Evolutionary conservation across 1,140 invertebrate genomes (phyloP), one percentile per base, ranked within the genome.

Genomic region (Sitophilus oryzae): DNA sequence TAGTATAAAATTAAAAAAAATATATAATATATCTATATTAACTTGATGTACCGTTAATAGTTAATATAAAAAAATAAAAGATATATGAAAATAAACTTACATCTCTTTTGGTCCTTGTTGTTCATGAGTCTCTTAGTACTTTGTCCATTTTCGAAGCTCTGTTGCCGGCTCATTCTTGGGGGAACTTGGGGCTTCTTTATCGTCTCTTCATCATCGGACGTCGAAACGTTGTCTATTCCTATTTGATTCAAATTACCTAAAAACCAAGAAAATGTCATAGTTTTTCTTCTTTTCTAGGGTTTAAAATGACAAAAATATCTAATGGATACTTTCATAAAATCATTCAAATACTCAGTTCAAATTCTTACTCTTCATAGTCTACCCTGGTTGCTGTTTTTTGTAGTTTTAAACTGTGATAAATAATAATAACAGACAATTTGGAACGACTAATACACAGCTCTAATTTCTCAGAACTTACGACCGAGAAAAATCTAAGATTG

Each of bases 221-320:
- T 85, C 84, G 25, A 87, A 85, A 66, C 62, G 71, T 89, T 86
- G 67, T 89, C 87, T 56, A 85, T 82, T 52, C 77, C 81, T 36
- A 79, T 76, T 66, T 79, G 77, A 62, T 79, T 80, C 57, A 87
- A 73, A 72, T 82, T 82, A 61, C 80, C 79, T 81, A 52, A 42
- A 57, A 59, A 22, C 38, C 15, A 25, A 37, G 10, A 14, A 14
- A 35, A 37, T n/a, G 22, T 18, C 3, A 43, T 15, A 3, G 5
- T 50, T 36, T 14, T 43, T 23, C 20, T 9, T 15, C 40, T 11
- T 20, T 14, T 36, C 9, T 20, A 23, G 11, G 11, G 20, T n/a
- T n/a, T n/a, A n/a, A n/a, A n/a, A n/a, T n/a, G n/a, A n/a, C n/a
- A n/a, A n/a, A n/a, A n/a, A n/a, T n/a, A n/a, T n/a, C n/a, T n/a